Percentiles rank a stretch among this genome's conserved stretches.
These are phyloP conservation scores for Muschampia plurimacula DNA, from an alignment of 2,888 invertebrate species.

Conservation along the genomic window DNA sequence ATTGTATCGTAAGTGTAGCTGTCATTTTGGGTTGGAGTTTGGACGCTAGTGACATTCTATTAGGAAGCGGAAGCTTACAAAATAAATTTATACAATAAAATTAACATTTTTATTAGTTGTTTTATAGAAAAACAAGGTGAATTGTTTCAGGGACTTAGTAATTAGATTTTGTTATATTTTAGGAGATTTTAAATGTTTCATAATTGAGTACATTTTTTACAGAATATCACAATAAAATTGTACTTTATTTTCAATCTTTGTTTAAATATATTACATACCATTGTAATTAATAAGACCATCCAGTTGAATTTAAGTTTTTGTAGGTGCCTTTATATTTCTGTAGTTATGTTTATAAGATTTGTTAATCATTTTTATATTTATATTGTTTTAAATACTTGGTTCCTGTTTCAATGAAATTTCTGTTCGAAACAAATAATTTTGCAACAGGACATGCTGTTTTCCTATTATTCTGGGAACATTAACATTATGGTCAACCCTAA, in stretches of 20 bases:
- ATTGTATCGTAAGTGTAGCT: slow-evolving; percentile 1
- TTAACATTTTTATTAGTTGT: not conserved
- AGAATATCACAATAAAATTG: not conserved
- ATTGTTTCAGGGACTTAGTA: slow-evolving; percentile 30
- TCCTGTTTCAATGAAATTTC: not conserved
- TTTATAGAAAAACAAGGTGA: slow-evolving; percentile 5
- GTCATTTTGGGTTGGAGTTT: slow-evolving; percentile 6
- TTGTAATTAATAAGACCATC: not conserved
- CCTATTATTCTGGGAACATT: not conserved
- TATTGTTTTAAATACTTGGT: slow-evolving; percentile 1
- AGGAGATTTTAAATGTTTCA: not conserved
- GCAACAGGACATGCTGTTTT: not conserved
- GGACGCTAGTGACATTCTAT: slow-evolving; percentile 1
- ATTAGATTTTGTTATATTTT: slow-evolving; percentile 25
- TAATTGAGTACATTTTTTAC: slow-evolving; percentile 18
- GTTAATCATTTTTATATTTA: not conserved
- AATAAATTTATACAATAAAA: no score
- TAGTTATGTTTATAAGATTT: not conserved
- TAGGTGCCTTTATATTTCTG: not conserved
- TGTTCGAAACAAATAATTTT: not conserved
- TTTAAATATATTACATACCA: not conserved
- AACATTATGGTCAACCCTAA: not conserved
- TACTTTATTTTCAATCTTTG: not conserved
- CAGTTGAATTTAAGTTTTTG: not conserved
- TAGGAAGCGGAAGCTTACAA: not conserved